phyloP scores from a whole-genome alignment of 1,140 invertebrate species.

The Oscheius sp. region DNA sequence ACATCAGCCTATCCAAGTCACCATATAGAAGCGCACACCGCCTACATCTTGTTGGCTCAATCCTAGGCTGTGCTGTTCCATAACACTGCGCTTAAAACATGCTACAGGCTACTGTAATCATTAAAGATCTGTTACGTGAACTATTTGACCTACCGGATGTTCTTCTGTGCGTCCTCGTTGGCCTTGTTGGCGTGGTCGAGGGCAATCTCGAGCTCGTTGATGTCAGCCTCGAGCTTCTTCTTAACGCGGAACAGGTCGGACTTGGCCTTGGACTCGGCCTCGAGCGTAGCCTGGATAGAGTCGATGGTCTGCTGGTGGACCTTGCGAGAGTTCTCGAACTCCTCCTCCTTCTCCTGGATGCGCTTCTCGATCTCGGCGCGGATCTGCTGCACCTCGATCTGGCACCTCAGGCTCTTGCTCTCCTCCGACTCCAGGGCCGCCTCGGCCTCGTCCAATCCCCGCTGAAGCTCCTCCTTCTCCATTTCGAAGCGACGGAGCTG shows the following conservation, averaged over 20 bases:
- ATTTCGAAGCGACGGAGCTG: constrained; percentile 92
- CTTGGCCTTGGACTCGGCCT: constrained; percentile 97
- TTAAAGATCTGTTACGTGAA: too few species aligned
- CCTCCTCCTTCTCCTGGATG: constrained; percentile 98
- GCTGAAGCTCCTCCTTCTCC: constrained; percentile 98
- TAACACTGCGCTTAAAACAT: too few species aligned
- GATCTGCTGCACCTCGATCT: constrained; percentile 93
- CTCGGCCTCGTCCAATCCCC: constrained; percentile 96
- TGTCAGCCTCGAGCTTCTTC: constrained; percentile 98
- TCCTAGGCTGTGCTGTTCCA: too few species aligned
- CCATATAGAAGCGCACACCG: too few species aligned
- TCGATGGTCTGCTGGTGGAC: constrained; percentile 98
- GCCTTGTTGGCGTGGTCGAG: constrained; percentile 93
- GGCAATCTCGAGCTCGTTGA: constrained; percentile 89
- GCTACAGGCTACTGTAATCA: too few species aligned
- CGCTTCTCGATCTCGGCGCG: constrained; percentile 96
- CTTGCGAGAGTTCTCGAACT: constrained; percentile 99
- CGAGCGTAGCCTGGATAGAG: constrained; percentile 98
- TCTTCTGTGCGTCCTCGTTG: constrained; percentile 97
- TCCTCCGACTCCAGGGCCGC: constrained; percentile 96
- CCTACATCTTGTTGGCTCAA: too few species aligned
- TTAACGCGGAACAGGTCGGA: constrained; percentile 98
- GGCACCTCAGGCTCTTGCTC: constrained; percentile 79
- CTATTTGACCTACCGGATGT: constrained; percentile 70
- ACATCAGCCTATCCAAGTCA: too few species aligned